Evolutionary conservation across 2,113 vertebrate species (phyloP), one percentile per base, ranked within the genome.

Genomic region (Apeltes quadracus): DNA sequence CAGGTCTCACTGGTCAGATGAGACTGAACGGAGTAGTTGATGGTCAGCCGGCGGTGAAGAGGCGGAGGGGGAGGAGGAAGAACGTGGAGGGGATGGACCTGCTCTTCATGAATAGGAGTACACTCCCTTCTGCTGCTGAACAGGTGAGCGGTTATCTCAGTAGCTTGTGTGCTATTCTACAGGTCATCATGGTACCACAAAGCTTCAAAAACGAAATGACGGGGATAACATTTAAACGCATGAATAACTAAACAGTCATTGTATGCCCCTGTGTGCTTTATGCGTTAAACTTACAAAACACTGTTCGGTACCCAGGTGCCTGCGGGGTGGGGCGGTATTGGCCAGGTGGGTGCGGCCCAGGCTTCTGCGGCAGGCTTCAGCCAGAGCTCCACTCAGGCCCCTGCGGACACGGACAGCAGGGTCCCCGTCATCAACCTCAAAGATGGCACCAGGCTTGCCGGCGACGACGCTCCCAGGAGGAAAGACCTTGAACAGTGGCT

Each of bases 381-480:
- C 69, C 93, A 8, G 74, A 84, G 74, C 75, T 70, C 75, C 90
- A 93, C 46, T 85, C 95, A 92, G 85, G 91, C 88, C 64, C 48
- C 95, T 1, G 78, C 84, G n/a, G 96, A 97, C 80, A 92, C 84
- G 0, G 97, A 99, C 75, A 96, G 90, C 89, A 95, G 95, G 48
- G 96, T 99, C 78, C 95, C 98, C 1, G 98, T 99, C 68, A 99
- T 98, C 91, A 97, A 98, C 86, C 92, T 99, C 7, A 98, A 98
- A 92, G 97, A 99, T 59, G 98, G 98, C 70, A 98, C 97, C 22
- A 95, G 98, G 61, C 95, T 99, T 10, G 96, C 98, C 29, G 98
- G 98, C 16, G 98, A 99, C 29, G 98, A 99, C 75, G 98, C 98
- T 23, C 98, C 98, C 10, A 95, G 89, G 85, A 96, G 94, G 78